Base-by-base conservation (phyloP, 2,113 vertebrate genomes). In the Ovis canadensis region DNA sequence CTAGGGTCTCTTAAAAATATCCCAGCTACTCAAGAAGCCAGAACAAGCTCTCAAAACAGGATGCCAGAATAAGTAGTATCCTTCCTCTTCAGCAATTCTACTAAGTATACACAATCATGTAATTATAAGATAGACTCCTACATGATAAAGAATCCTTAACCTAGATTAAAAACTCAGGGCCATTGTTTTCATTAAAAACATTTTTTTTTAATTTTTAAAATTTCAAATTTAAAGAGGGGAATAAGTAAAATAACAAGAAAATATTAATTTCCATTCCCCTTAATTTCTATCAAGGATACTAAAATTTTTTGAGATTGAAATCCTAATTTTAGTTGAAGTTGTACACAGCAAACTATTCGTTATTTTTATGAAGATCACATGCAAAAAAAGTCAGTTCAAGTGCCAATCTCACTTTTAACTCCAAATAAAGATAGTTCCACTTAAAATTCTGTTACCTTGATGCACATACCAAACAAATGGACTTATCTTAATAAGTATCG, bases 391-490 rank as follows among this genome's bases (percentile, higher is more conserved):
- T 16, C 50, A 62, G 67, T 19, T 91, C 12, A 88, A 95, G 25
- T 48, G 54, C 13, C 36, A 90, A 64, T 9, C 21, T 87, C 23
- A 87, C 5, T 31, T 21, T 64, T n/a, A 94, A n/a, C 11, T 91
- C 80, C 45, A 88, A 91, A 74, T 74, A 74, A 84, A 85, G 52
- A 57, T 13, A 94, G 50, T 93, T 81, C 29, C 60, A 91, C 23
- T 95, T 89, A 60, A 52, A 78, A 31, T 88, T 96, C 52, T 90
- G 55, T 90, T 94, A 96, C 88, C 29, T n/a, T 83, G n/a, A 67
- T 50, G 86, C 1, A 55, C 40, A n/a, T 31, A 31, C 13, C 54
- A 84, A 91, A 31, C 16, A 64, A 48, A 31, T 10, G 54, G 59
- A 55, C 6, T 50, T 81, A 81, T 74, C 89, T 81, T 87, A 94